Base-by-base conservation (phyloP, 2,113 vertebrate genomes). In the Campylomormyrus tamandua region DNA sequence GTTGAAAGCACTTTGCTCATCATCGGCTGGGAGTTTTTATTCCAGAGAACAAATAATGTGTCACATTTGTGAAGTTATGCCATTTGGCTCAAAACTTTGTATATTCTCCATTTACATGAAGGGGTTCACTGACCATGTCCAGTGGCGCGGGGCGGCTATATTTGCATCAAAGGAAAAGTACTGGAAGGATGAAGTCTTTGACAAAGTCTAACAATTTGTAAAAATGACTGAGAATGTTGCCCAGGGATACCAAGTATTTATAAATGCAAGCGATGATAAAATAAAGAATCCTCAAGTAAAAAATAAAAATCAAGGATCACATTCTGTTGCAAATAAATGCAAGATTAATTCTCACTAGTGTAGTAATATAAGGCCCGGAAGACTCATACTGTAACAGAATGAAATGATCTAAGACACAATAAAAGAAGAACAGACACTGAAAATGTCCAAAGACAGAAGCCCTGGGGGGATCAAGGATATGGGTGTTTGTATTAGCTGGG, bases 371-470 rank as follows among this genome's bases (percentile, higher is more conserved):
- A 88, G 92, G 70, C 92, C 31, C 13, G 83, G 83, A 89, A 91
- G 92, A 89, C 50, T 17, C 74, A 87, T 91, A 92, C 8, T 62
- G 24, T n/a, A n/a, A n/a, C 94, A 91, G 86, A 39, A 39, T 85
- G 94, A 91, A 93, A 5, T 92, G 77, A 31, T 53, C 48, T 27
- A 62, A 49, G 87, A 70, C 5, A 31, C 42, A 85, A 42, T 80
- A 39, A 80, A 39, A 77, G 66, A 74, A 35, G 17, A 42, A 42
- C 31, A 77, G 74, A 42, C 15, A 80, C 15, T 17, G 31, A 80
- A 80, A 80, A 86, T 31, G 21, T 10, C 42, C 1, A 3, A 19
- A 66, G 46, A n/a, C 13, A 66, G 46, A 31, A 50, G 45, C 15
- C 45, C n/a, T 17, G n/a, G 45, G 74, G 24, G 42, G 56, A 74